Percentiles rank a stretch among this genome's conserved stretches.
phyloP scores from a whole-genome alignment of 2,113 vertebrate species.

The Brachyhypopomus occidentalis region DNA sequence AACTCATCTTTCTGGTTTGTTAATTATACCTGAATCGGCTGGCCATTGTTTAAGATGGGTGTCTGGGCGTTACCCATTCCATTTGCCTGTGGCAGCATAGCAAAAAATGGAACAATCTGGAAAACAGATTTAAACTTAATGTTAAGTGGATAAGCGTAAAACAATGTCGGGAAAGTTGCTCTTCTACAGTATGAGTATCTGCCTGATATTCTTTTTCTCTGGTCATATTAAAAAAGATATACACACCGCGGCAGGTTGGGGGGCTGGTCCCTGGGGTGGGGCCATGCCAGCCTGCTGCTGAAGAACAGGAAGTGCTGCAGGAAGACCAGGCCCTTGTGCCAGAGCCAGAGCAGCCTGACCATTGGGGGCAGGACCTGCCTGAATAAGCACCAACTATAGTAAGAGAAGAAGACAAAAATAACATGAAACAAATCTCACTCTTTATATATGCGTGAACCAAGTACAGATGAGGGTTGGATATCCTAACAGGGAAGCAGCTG shows the following conservation, averaged over 20 bases:
- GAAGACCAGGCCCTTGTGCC: background rate
- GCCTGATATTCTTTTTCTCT: no score
- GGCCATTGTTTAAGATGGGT: background rate
- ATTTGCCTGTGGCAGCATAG: background rate
- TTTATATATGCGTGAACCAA: background rate
- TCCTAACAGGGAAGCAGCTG: no score
- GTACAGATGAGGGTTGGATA: background rate
- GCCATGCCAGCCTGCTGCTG: background rate
- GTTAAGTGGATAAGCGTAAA: no score
- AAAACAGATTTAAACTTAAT: background rate
- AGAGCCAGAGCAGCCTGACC: background rate
- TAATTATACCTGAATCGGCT: conserved; percentile 11
- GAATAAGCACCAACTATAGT: conserved; percentile 26
- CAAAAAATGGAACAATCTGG: conserved; percentile 26
- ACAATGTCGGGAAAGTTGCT: no score
- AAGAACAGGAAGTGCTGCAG: background rate
- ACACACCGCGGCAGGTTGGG: background rate
- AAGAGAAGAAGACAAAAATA: background rate
- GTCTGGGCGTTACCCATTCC: background rate
- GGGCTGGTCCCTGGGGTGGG: background rate
- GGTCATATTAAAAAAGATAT: background rate
- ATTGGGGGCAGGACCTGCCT: conserved; percentile 6
- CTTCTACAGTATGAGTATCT: no score
- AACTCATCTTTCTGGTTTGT: background rate
- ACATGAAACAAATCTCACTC: background rate